These are phyloP conservation scores for Kryptolebias marmoratus DNA, from an alignment of 2,113 vertebrate genomes.

Conservation along the genomic window DNA sequence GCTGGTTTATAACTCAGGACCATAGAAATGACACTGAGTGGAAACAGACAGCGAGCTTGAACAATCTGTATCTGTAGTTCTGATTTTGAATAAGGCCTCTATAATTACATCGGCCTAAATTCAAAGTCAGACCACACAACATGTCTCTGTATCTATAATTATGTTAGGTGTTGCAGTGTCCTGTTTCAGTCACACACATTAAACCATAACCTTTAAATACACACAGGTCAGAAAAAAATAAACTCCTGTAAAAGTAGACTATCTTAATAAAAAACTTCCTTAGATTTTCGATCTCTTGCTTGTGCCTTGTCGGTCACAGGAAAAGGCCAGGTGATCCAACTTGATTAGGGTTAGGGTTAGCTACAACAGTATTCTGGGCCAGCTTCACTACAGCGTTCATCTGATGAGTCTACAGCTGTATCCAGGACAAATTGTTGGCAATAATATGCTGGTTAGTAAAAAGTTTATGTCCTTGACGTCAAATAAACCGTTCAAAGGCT, in stretches of 20 bases:
- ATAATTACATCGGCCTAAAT: constrained; percentile 45
- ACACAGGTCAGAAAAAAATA: not conserved
- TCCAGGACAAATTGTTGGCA: too few relatives aligned
- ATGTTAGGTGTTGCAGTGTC: constrained; percentile 10
- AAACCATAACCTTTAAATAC: not conserved
- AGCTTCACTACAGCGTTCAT: too few relatives aligned
- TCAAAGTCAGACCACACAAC: constrained; percentile 30
- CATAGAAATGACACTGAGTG: constrained; percentile 5
- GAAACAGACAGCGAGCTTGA: constrained; percentile 12
- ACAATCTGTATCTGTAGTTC: constrained; percentile 19
- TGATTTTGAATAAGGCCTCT: constrained; percentile 43
- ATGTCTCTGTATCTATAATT: constrained; percentile 39
- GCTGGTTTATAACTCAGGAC: not conserved
- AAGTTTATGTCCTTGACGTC: too few relatives aligned
- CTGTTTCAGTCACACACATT: constrained; percentile 10
- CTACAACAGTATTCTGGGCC: too few relatives aligned
- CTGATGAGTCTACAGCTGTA: too few relatives aligned
- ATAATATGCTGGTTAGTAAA: too few relatives aligned
- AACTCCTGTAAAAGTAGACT: not conserved
- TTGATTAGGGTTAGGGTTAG: too few relatives aligned
- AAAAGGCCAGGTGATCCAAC: too few relatives aligned
- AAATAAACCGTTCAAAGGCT: too few relatives aligned
- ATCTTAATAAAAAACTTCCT: too few relatives aligned
- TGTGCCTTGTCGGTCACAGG: too few relatives aligned
- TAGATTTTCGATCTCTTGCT: too few relatives aligned